These are phyloP conservation scores for Lumbricus terrestris DNA, from an alignment of 2,888 invertebrate genomes.

Conservation along the genomic window DNA sequence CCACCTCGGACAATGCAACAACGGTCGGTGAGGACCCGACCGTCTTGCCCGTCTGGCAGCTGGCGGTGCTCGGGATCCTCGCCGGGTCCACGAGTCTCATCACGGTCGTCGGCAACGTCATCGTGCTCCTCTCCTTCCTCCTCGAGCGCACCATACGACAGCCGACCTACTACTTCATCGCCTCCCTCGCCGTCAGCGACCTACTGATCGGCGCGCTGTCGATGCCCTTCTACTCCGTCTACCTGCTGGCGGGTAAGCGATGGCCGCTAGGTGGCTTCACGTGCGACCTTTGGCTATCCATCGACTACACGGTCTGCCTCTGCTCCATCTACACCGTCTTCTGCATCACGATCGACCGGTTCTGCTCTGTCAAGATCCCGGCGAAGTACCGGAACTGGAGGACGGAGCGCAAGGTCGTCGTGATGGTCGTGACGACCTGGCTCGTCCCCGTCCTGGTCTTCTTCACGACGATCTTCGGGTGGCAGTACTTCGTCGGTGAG, in stretches of 20 bases:
- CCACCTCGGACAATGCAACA: background rate
- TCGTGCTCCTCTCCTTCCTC: conserved; percentile 90
- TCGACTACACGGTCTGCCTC: conserved; percentile 97
- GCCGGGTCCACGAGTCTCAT: conserved; percentile 83
- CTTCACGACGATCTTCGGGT: conserved; percentile 96
- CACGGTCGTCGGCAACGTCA: conserved; percentile 90
- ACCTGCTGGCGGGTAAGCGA: conserved; percentile 83
- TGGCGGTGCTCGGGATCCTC: conserved; percentile 81
- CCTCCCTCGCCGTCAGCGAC: conserved; percentile 94
- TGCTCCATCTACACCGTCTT: conserved; percentile 95
- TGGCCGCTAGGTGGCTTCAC: conserved; percentile 95
- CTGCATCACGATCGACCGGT: conserved; percentile 95
- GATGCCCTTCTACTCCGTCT: conserved; percentile 86
- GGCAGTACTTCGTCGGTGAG: conserved; percentile 95
- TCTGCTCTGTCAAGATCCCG: conserved; percentile 97
- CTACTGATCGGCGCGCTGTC: conserved; percentile 80
- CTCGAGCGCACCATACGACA: conserved; percentile 86
- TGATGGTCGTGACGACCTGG: conserved; percentile 96
- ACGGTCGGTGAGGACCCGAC: background rate
- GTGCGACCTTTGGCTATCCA: conserved; percentile 96
- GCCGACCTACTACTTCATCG: conserved; percentile 93
- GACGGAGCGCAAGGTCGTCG: conserved; percentile 83
- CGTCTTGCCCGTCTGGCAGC: conserved; percentile 74
- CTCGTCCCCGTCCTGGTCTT: conserved; percentile 92
- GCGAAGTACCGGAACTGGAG: conserved; percentile 96